A percentile compares a stretch with the other conserved stretches of the same genome.
phyloP scores from a whole-genome alignment of 2,888 invertebrate species.

The Cosmia pyralina region DNA sequence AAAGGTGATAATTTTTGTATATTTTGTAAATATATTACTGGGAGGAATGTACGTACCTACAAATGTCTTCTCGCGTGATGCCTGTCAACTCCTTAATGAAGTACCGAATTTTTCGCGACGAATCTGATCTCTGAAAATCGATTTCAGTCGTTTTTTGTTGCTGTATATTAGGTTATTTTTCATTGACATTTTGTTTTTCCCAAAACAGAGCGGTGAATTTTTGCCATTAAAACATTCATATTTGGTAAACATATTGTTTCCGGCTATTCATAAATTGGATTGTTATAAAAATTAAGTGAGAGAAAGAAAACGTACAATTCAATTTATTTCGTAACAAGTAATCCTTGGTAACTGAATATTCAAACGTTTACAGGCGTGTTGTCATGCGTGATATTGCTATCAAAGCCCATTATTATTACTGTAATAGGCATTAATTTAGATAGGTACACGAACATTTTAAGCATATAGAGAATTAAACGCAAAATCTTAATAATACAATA shows the following conservation, averaged over 20 bases:
- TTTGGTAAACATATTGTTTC: not conserved
- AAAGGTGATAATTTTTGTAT: constrained; percentile 65
- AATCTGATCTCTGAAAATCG: constrained; percentile 3
- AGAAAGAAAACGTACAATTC: not conserved
- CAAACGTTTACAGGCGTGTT: constrained; percentile 24
- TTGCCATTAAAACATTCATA: not conserved
- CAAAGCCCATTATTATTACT: constrained; percentile 31
- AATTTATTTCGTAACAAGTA: constrained; percentile 12
- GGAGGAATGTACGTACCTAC: constrained; percentile 2
- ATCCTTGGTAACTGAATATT: constrained; percentile 42
- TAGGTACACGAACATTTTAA: not conserved
- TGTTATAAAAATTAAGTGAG: not conserved
- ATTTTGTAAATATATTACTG: constrained; percentile 32
- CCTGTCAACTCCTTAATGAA: constrained; percentile 22
- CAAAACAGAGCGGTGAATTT: not conserved
- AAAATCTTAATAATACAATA: not conserved
- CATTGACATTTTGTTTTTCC: constrained; percentile 4
- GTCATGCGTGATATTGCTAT: constrained; percentile 42
- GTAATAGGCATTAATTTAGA: constrained; percentile 13
- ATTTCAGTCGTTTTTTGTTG: not conserved
- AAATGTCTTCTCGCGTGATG: not conserved
- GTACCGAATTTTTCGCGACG: constrained; percentile 13
- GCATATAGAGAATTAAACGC: not conserved
- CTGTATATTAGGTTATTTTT: not conserved
- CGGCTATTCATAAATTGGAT: not conserved